Base-by-base conservation (phyloP, 2,888 invertebrate genomes). In the Latrodectus elegans region DNA sequence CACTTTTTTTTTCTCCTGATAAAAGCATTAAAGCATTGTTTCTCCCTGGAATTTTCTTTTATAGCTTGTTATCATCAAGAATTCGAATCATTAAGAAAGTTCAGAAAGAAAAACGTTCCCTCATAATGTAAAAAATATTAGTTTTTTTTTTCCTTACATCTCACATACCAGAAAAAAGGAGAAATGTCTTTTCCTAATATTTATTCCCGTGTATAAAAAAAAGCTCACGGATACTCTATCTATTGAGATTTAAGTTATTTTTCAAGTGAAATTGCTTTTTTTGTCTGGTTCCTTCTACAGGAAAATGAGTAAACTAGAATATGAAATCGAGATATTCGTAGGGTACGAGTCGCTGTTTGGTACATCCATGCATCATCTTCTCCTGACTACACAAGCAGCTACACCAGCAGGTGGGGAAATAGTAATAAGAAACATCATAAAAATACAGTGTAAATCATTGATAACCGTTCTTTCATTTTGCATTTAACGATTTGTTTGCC, bases 221-320 rank as follows among this genome's bases (percentile, higher is more conserved):
- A 53, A 73, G 76, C 76, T 76, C 75, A 64, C 15, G 17, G 22
- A 68, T 53, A 22, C 68, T 10, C 73, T 80, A 85, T 85, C 79
- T 80, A 74, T 79, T 74, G 85, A 74, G 79, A 85, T 85, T 84
- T 84, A 78, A 73, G 84, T 84, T 84, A 84, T 84, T 79, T 84
- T 85, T 85, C 74, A 85, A 79, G 52, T 70, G 75, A 85, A 85
- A 85, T 79, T 85, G 84, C 77, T 84, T 84, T 78, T 77, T 74
- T 72, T 51, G 72, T 72, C 51, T 72, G 72, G 53, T 72, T 72
- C 38, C 75, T 75, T 49, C 60, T 60, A 12, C 70, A 53, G 10
- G 26, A 67, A 65, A 78, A 22, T 22, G 73, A 84, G 67, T 67
- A 73, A 84, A 73, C 53, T 60, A 76, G 83, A 83, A 83, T 76